Conservation (phyloP, 2,888 invertebrate genomes). For the Campoplex nolae region DNA sequence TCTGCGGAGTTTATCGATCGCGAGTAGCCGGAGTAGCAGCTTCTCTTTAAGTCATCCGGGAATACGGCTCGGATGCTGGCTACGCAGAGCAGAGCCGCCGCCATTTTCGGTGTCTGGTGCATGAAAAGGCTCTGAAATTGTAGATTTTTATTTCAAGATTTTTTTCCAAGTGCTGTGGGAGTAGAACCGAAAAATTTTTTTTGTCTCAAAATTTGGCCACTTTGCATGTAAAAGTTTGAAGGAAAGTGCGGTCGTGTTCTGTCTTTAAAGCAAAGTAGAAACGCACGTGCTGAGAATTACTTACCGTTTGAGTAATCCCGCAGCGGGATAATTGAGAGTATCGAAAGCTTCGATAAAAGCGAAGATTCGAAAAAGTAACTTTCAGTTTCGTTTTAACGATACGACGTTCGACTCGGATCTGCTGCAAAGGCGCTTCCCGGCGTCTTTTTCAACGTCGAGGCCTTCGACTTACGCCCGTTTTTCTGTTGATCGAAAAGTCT, state of each 20-base stretch:
- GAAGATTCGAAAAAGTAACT: neutral
- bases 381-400: neutral
- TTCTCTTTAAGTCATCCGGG: constrained; percentile 83
- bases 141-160: neutral
- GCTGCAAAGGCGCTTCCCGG: neutral
- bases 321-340: neutral
- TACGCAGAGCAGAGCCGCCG: constrained; percentile 35
- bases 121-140: neutral
- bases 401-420: neutral
- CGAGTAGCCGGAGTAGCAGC: constrained; percentile 80
- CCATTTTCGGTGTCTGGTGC: constrained; percentile 43
- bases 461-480: constrained; percentile 4
- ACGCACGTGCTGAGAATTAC: neutral
- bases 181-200: no score
- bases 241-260: neutral
- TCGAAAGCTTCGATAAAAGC: neutral
- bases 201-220: neutral
- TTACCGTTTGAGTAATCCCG: neutral
- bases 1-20: constrained; percentile 80
- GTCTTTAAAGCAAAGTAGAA: neutral
- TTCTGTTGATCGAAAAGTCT: constrained; percentile 31
- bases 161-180: neutral
- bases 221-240: neutral
- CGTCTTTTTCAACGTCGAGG: neutral
- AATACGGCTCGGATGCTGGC: constrained; percentile 74